Percentiles rank a stretch among this genome's conserved stretches.
Conservation (phyloP, 2,113 vertebrate genomes). For the Eupsittula cactorum region DNA sequence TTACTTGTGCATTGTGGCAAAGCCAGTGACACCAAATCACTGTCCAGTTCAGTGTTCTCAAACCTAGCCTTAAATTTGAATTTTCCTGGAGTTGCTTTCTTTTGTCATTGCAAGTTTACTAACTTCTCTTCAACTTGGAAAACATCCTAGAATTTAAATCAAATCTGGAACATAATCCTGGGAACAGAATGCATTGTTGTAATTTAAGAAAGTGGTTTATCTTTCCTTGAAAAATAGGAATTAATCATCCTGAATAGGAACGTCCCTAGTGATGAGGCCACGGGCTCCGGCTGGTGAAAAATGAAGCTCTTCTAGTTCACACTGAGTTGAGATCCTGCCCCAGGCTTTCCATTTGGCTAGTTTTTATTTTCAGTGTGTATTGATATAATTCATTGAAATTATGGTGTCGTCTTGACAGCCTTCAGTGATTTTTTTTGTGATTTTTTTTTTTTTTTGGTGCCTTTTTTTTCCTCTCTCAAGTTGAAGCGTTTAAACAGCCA, state of each 20-base stretch:
- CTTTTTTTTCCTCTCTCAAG: neutral
- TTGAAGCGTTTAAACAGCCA: neutral
- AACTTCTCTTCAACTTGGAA: neutral
- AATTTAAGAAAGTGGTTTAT: neutral
- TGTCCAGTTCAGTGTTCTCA: neutral
- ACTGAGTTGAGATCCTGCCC: neutral
- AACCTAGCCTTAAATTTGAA: neutral
- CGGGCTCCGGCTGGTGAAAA: neutral
- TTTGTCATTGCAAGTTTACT: neutral
- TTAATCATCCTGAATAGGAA: neutral
- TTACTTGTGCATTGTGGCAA: neutral
- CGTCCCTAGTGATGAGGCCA: neutral
- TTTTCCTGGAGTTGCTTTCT: neutral
- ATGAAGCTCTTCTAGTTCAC: neutral
- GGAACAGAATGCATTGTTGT: neutral
- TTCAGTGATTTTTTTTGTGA: neutral
- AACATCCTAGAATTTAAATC: neutral
- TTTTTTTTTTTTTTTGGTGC: too few relatives aligned
- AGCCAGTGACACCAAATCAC: neutral
- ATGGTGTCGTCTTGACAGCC: neutral
- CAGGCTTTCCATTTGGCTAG: constrained; percentile 7
- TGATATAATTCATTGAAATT: constrained; percentile 26
- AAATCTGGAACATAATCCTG: neutral
- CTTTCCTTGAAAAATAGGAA: neutral
- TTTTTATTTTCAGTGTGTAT: constrained; percentile 19